Conservation (phyloP, 2,888 invertebrate species). For the Drosophila helvetica region DNA sequence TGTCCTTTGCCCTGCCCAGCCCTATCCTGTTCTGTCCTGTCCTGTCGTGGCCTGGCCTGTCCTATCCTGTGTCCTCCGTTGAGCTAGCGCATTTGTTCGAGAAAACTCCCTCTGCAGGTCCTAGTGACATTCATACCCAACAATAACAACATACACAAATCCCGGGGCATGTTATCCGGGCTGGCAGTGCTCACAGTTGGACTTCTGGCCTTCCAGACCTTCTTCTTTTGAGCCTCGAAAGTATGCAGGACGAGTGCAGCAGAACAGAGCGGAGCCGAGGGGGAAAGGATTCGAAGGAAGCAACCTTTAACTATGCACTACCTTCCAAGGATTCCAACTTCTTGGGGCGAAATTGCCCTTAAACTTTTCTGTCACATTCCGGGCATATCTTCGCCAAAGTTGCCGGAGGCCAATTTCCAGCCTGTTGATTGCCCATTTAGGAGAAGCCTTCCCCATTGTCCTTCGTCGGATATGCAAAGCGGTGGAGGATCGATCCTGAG, state of each 20-base stretch:
- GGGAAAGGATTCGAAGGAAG: constrained; percentile 7
- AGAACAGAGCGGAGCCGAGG: constrained; percentile 45
- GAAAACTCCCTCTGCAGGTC: constrained; percentile 61
- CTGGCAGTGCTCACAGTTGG: constrained; percentile 49
- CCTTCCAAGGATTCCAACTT: constrained; percentile 25
- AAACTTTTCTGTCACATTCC: constrained; percentile 68
- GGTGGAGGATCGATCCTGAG: constrained; percentile 25
- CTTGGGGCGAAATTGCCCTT: constrained; percentile 47
- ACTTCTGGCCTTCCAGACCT: constrained; percentile 26
- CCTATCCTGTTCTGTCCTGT: constrained; percentile 20
- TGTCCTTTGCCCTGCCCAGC: constrained; percentile 47
- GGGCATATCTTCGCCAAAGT: constrained; percentile 46
- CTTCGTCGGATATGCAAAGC: background rate
- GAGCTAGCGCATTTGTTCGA: constrained; percentile 81
- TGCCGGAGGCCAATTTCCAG: constrained; percentile 44
- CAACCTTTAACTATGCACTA: constrained; percentile 34
- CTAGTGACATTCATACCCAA: constrained; percentile 71
- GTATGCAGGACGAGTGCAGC: constrained; percentile 72
- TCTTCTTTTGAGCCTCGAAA: constrained; percentile 38
- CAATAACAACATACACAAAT: constrained; percentile 67
- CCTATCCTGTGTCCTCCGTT: constrained; percentile 29
- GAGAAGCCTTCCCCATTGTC: constrained; percentile 22
- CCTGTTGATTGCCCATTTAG: constrained; percentile 75
- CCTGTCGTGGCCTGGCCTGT: constrained; percentile 7
- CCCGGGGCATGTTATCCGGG: constrained; percentile 47